phyloP scores from a whole-genome alignment of 2,888 invertebrate genomes.

The Drosophila yooni region DNA sequence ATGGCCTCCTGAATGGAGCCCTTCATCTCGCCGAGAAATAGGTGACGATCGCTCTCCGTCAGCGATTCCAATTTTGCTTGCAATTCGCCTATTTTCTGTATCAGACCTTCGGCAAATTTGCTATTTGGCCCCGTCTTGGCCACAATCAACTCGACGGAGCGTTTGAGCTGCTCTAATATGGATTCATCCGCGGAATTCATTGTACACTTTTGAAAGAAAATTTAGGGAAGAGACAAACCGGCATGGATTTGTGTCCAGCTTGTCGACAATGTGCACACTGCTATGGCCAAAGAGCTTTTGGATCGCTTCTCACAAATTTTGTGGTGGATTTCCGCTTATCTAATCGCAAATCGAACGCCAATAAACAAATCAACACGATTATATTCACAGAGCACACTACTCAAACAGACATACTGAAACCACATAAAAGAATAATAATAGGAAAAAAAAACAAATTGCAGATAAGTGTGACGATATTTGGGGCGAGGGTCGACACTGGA shows the following conservation, averaged over 20 bases:
- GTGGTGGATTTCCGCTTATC: constrained; percentile 71
- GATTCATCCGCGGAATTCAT: constrained; percentile 58
- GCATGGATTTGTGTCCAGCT: constrained; percentile 23
- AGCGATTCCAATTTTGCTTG: constrained; percentile 75
- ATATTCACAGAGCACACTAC: constrained; percentile 45
- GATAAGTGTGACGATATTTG: constrained; percentile 23
- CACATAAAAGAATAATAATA: not conserved
- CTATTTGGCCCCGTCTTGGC: constrained; percentile 73
- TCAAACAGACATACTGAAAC: not conserved
- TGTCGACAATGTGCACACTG: constrained; percentile 22
- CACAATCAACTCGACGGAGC: constrained; percentile 73
- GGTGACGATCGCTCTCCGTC: constrained; percentile 66
- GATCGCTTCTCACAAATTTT: constrained; percentile 28
- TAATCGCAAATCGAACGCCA: constrained; percentile 76
- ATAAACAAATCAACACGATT: constrained; percentile 54
- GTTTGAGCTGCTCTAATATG: constrained; percentile 75
- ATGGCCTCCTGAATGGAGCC: constrained; percentile 75
- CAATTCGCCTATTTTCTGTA: constrained; percentile 66
- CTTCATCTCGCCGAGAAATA: constrained; percentile 79
- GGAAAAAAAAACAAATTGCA: not conserved
- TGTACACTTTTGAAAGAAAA: constrained; percentile 12
- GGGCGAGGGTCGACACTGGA: constrained; percentile 27
- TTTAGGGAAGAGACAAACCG: constrained; percentile 4
- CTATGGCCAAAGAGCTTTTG: constrained; percentile 29
- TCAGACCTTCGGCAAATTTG: constrained; percentile 69